Evolutionary conservation across 2,113 vertebrate genomes (phyloP), one percentile per base, ranked within the genome.

Genomic region (Dipodomys spectabilis): DNA sequence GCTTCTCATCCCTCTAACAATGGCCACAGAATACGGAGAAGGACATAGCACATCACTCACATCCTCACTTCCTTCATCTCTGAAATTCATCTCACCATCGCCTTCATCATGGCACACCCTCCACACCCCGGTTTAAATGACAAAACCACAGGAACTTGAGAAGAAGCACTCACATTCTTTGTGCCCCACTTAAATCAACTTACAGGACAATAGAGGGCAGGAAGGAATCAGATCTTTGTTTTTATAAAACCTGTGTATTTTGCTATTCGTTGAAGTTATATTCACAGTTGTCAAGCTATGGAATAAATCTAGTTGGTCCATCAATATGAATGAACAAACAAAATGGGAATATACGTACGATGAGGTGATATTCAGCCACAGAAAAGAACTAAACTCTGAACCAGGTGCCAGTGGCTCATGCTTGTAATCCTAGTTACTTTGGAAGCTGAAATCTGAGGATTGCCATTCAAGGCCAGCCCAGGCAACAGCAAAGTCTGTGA

Each of bases 1-100:
- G 80, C 65, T 20, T 64, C 91, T 12, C 30, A 23, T 2, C 25
- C 78, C 25, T 19, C 67, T 6, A 1, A 6, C 0, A 0, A 0
- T n/a, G 67, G 57, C 23, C 68, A 57, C 25, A 0, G 49, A 53
- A 44, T 1, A 12, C 0, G 22, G 49, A 82, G 68, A 86, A 53
- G n/a, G 74, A 2, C 19, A 68, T 11, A 27, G 3, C 60, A 39
- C 28, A 28, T 16, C 69, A 87, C 79, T 73, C 35, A 25, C 19
- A 5, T 6, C n/a, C 60, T 90, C 71, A 12, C 3, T 28, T 20
- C 62, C 69, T 62, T 13, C 7, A n/a, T n/a, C 75, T 77, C 82
- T 75, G 45, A 80, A 93, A 44, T 16, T 79, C 71, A 53, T 11
- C 62, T 45, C 80, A 67, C 8, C 53, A 82, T 64, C 71, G 28